phyloP scores from a whole-genome alignment of 2,888 invertebrate species.

The Zonitis immaculata region DNA sequence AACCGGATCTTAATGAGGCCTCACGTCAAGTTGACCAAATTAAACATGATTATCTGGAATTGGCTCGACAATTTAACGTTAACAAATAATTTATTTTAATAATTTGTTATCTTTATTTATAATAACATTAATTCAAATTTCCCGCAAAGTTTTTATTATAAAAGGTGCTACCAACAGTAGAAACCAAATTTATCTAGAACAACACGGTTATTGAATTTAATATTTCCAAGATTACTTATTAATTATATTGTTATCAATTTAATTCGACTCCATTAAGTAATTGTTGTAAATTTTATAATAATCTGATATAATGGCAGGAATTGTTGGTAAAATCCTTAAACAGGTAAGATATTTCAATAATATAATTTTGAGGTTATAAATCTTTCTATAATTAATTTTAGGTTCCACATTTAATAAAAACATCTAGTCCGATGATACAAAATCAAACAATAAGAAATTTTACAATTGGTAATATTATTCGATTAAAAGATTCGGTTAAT shows the following conservation, averaged over 20 bases:
- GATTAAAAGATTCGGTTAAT: no score
- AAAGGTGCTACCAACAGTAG: no score
- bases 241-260: background rate
- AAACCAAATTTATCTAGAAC: no score
- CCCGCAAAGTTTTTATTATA: no score
- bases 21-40: conserved; percentile 36
- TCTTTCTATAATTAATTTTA: conserved; percentile 13
- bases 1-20: conserved; percentile 42
- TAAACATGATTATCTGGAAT: conserved; percentile 27
- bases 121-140: no score
- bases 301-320: conserved; percentile 22
- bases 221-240: no score
- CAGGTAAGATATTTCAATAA: conserved; percentile 19
- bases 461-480: conserved; percentile 11
- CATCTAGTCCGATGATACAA: conserved; percentile 8
- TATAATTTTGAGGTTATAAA: conserved; percentile 11
- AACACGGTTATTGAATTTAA: no score
- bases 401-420: conserved; percentile 25
- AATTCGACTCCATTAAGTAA: no score
- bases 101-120: background rate
- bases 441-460: conserved; percentile 5
- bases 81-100: background rate
- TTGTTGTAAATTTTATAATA: background rate
- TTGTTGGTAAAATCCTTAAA: conserved; percentile 26
- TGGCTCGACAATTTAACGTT: background rate